Percentiles rank a stretch among this genome's conserved stretches.
phyloP scores from a whole-genome alignment of 2,113 vertebrate species.

The Corythornis vintsioides region DNA sequence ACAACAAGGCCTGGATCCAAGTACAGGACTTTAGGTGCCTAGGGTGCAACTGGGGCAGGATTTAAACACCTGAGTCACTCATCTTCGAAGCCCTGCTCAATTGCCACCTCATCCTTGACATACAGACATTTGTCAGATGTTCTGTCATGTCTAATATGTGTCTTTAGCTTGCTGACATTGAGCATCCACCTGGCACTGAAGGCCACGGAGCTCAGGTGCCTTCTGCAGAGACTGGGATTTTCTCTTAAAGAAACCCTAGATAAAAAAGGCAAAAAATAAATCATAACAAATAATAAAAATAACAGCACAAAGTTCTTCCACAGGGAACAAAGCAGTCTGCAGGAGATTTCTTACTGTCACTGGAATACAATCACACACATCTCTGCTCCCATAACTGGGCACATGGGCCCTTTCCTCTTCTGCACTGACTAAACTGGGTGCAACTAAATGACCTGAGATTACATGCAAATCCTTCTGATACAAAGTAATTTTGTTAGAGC shows the following conservation, averaged over 20 bases:
- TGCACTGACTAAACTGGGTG: background rate
- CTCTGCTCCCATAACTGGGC: rapidly evolving
- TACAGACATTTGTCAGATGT: background rate
- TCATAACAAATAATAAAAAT: background rate
- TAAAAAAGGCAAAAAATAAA: background rate
- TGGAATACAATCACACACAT: background rate
- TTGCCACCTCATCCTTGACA: background rate
- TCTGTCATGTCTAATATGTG: background rate
- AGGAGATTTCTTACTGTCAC: rapidly evolving
- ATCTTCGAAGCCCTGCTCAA: background rate
- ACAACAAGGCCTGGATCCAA: background rate
- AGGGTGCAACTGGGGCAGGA: background rate
- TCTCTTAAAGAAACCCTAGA: background rate
- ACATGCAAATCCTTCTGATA: background rate
- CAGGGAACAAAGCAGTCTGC: background rate
- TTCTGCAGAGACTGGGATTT: background rate
- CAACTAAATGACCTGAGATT: rapidly evolving
- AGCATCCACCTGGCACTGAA: background rate
- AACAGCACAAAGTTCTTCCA: background rate
- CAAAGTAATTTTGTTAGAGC: background rate
- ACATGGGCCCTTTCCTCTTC: background rate
- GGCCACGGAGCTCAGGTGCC: background rate
- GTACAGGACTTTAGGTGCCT: background rate
- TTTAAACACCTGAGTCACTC: background rate
- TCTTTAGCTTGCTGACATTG: background rate